Base-by-base conservation (phyloP, 2,888 invertebrate genomes). In the Sinelater perroti region DNA sequence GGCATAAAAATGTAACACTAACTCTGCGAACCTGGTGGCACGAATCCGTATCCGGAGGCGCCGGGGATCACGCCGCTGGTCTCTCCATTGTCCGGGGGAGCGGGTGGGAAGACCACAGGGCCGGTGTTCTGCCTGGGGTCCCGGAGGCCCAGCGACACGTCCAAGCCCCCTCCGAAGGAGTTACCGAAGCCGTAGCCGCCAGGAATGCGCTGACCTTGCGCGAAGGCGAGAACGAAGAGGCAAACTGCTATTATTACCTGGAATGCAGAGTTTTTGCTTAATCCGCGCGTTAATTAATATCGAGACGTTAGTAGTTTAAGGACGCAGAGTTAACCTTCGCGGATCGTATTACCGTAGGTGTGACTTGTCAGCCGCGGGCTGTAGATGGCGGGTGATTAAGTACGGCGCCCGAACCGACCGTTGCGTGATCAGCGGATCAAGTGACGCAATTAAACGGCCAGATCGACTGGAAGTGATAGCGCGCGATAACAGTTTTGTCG, bases 21-120 rank as follows among this genome's bases (percentile, higher is more conserved):
- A 87, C 87, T 85, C 85, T 81, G 81, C 65, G 82, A 77, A 78
- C 83, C 83, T 70, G 91, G 90, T 61, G 91, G 91, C 60, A 92
- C 91, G 77, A 93, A 93, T 66, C 93, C 93, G 75, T 85, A 93
- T 65, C 92, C 92, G 42, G 91, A 91, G 56, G 91, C 92, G 56
- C 93, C 92, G 20, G 88, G 87, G 53, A 91, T 82, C 26, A 93
- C 92, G 11, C 92, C 92, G 74, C 91, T 91, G 66, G 88, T 87
- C 67, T 84, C 83, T n/a, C 79, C 80, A 56, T 74, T 79, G 76
- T 88, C 87, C 62, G 85, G 81, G 33, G 88, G 84, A 67, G 88
- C 87, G 56, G 85, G 85, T 26, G 90, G 90, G 81, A 92, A 93
- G 45, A 91, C 83, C 44, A 93, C 90, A 59, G 93, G 92, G 69